Evolutionary conservation across 2,797 vertebrate species (phyloP), one percentile per base, ranked within the genome.

Genomic region (Argentina silus): DNA sequence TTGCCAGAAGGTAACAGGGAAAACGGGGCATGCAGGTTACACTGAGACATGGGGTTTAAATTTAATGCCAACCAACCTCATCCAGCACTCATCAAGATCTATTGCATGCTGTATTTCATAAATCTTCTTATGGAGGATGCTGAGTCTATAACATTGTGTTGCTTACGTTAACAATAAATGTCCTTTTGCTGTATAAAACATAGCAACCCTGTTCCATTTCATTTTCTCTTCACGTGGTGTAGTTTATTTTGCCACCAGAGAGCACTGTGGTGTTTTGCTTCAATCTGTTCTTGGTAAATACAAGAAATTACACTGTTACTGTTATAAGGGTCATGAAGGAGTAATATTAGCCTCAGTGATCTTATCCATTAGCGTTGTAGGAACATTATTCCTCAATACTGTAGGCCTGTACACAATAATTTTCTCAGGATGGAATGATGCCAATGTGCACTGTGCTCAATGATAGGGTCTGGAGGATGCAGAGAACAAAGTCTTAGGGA

Each of bases 211-310:
- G 27, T 36, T 36, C 4, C 27, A 36, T 36, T 36, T 36, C 27
- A 36, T 36, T 1, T 36, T 36, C 27, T 36, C 27, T 36, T 36
- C 27, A 2, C 27, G 4, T 36, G 27, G 27, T 36, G 27, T 36
- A 36, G 27, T 12, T 11, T 0, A 12, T 8, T 43, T 19, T 0
- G 55, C 81, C 88, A 82, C 44, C 3, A 79, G 89, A 81, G 87
- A 85, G 70, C 82, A 77, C 80, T 91, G 84, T 88, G 80, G 70
- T 68, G 67, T 19, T 83, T 81, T 79, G 61, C 5, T 15, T 17
- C n/a, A 4, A 23, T 5, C 9, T 27, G 14, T 55, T 55, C 67
- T 8, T 56, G 21, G 5, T 15, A 11, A 15, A 60, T 12, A 11
- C 27, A 23, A 60, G 11, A 36, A 51, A 1, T 51, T 3, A 51